These are phyloP conservation scores for Phocides pigmalion DNA, from an alignment of 1,140 invertebrate genomes.

Conservation along the genomic window DNA sequence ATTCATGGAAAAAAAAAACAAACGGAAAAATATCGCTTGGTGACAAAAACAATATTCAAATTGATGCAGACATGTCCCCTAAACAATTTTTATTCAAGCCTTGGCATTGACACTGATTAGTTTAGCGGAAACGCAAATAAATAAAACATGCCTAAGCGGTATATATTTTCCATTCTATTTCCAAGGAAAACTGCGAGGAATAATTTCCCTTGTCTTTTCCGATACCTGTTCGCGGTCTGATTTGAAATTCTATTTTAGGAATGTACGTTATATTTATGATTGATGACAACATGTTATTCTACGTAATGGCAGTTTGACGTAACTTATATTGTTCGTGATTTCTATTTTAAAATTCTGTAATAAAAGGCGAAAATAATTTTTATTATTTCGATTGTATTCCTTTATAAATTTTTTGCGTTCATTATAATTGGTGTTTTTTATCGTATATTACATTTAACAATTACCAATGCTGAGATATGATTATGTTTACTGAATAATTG, in stretches of 20 bases:
- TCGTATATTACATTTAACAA: too few species aligned
- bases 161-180: conserved; percentile 53
- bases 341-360: too few species aligned
- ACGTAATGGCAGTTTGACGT: not conserved
- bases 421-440: too few species aligned
- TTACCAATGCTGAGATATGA: too few species aligned
- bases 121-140: conserved; percentile 54
- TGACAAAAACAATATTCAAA: conserved; percentile 38
- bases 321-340: too few species aligned
- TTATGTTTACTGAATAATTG: too few species aligned
- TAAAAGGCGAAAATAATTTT: too few species aligned
- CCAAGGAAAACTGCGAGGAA: conserved; percentile 47
- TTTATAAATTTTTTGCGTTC: too few species aligned
- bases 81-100: conserved; percentile 43
- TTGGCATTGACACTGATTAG: conserved; percentile 72
- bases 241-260: conserved; percentile 23
- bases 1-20: too few species aligned
- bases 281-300: not conserved
- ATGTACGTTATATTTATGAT: not conserved
- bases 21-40: conserved; percentile 24
- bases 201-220: conserved; percentile 13
- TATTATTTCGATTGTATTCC: too few species aligned
- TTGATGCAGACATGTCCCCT: conserved; percentile 33
- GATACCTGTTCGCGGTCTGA: conserved; percentile 22
- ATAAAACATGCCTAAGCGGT: conserved; percentile 52